Base-by-base conservation (phyloP, 2,797 vertebrate species). In the Nannoperca australis region DNA sequence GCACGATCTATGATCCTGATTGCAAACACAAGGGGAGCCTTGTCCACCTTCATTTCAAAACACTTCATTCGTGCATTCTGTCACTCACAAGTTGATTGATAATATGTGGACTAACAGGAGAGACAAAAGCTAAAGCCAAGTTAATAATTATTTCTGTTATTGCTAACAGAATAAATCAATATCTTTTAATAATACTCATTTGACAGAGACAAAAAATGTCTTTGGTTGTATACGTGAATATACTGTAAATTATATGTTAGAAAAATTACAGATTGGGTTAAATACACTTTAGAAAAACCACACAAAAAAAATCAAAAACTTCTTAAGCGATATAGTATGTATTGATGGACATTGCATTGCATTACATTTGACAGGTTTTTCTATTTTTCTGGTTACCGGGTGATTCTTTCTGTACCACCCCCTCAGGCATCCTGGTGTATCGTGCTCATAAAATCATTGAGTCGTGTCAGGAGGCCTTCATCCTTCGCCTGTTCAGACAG, bases 381-480 rank as follows among this genome's bases (percentile, higher is more conserved):
- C 7, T 17, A 0, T 15, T 24, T 34, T 17, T 12, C 11, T 14
- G 0, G 13, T 17, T 17, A 24, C 4, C 51, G 8, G 49, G 5
- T 4, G 9, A 20, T 5, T 51, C 13, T 64, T 18, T 40, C 20
- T 63, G 7, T 27, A 4, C 17, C 11, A 0, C 36, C 54, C n/a
- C 7, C 40, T 65, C 86, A 99, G 98, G 98, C 61, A 96, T 99
- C 90, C 93, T 99, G 81, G 98, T 99, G 64, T 99, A 98, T 81
- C 96, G 97, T 60, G 98, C 98, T 0, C 98, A 99, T 93, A 97
- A 97, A 86, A 98, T 99, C 79, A 99, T 99, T 0, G 97, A 99
- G 80, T 99, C 98, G 0, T 99, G 97, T 86, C 98, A 99, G 79
- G 98, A 99, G 91, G 97, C 98, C 0, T 99, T 99, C 89, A 99